These are phyloP conservation scores for Thymelicus lineola DNA, from an alignment of 2,888 invertebrate species.

Conservation along the genomic window DNA sequence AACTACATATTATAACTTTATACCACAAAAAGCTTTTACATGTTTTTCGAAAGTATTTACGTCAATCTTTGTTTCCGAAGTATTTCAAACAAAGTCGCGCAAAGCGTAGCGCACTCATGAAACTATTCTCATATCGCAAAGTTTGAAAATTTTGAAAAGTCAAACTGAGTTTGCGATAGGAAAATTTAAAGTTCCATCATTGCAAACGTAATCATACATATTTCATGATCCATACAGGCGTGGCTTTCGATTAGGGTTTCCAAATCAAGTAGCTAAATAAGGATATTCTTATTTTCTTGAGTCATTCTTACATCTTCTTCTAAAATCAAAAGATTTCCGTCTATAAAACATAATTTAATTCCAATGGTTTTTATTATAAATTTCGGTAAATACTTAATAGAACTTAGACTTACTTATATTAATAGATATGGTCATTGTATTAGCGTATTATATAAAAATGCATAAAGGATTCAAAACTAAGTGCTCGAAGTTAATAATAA, in stretches of 20 bases:
- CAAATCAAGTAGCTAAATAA: neutral
- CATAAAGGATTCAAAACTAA: no score
- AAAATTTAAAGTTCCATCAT: constrained; percentile 33
- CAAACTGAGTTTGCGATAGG: constrained; percentile 21
- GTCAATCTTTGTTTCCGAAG: constrained; percentile 3
- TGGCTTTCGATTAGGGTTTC: neutral
- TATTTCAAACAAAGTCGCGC: neutral
- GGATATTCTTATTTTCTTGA: no score
- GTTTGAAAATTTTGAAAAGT: constrained; percentile 13
- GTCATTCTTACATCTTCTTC: no score
- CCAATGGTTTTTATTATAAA: no score
- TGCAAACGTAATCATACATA: constrained; percentile 32
- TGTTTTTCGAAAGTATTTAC: constrained; percentile 10
- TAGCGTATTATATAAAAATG: no score
- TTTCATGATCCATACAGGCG: constrained; percentile 26
- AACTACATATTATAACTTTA: neutral
- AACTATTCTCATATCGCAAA: constrained; percentile 27
- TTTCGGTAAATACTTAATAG: no score
- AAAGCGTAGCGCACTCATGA: neutral
- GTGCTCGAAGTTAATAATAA: no score
- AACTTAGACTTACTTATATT: no score
- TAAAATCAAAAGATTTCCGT: no score
- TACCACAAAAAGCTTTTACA: constrained; percentile 1
- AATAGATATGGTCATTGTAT: no score
- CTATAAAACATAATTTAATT: no score